phyloP scores from a whole-genome alignment of 2,797 vertebrate species.

The Glyptemys insculpta region DNA sequence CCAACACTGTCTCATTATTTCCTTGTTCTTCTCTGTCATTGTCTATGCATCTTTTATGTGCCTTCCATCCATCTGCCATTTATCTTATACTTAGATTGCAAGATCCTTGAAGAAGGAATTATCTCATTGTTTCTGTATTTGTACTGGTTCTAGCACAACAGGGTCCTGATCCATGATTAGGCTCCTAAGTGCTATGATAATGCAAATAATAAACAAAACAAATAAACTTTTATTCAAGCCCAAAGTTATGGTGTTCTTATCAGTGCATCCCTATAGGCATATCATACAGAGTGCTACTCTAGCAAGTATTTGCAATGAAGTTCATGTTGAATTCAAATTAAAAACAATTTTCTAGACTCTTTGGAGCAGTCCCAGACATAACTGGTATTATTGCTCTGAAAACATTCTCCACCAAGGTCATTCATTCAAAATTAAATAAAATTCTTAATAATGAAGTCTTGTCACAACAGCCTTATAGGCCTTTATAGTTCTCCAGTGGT shows the following conservation, averaged over 20 bases:
- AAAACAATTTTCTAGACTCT: accelerated
- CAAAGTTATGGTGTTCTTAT: neutral
- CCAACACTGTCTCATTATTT: neutral
- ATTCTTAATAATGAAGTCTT: neutral
- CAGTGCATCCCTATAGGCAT: accelerated
- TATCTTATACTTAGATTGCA: neutral
- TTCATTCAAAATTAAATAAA: neutral
- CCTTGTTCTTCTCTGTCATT: neutral
- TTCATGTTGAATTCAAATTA: neutral
- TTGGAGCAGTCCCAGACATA: neutral
- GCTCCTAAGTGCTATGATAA: neutral
- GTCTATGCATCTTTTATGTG: neutral
- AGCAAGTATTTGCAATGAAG: neutral
- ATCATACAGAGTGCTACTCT: neutral
- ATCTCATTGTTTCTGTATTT: neutral
- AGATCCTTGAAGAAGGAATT: neutral
- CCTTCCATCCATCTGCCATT: neutral
- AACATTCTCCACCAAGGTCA: neutral
- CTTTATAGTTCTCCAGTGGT: neutral
- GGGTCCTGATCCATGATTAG: neutral
- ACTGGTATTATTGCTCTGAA: neutral
- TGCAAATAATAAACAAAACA: neutral
- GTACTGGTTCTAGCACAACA: neutral
- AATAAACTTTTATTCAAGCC: neutral
- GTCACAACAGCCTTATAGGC: neutral